phyloP scores from a whole-genome alignment of 2,888 invertebrate genomes.

The Cecidostiba fungosa region DNA sequence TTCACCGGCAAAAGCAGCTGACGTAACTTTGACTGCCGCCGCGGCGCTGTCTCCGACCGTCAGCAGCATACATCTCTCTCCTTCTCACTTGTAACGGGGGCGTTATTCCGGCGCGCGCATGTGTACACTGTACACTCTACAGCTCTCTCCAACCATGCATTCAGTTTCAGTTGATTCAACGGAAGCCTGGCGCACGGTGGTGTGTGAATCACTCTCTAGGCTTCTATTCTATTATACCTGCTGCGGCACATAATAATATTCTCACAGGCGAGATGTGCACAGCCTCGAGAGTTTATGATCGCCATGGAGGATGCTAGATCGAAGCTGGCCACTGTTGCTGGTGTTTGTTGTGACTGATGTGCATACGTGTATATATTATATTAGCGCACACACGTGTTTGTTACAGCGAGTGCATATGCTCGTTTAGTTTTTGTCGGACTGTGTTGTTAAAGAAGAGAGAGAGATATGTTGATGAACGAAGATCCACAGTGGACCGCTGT shows the following conservation, averaged over 20 bases:
- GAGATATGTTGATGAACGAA: conserved; percentile 73
- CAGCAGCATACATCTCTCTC: background rate
- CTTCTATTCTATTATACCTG: background rate
- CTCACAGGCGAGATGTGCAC: background rate
- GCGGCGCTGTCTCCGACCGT: background rate
- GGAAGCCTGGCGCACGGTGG: background rate
- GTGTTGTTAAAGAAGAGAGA: conserved; percentile 1
- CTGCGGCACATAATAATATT: too few species aligned
- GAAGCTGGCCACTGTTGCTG: background rate
- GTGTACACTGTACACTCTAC: background rate
- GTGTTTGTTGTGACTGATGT: conserved; percentile 2
- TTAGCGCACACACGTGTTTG: background rate
- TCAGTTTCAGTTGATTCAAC: conserved; percentile 11
- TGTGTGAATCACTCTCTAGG: background rate
- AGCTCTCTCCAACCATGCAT: background rate
- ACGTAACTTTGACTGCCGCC: background rate
- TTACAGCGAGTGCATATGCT: background rate
- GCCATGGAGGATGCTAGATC: background rate
- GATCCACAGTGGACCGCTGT: conserved; percentile 70
- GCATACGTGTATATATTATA: background rate
- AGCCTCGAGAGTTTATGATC: background rate
- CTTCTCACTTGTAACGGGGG: background rate
- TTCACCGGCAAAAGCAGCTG: background rate
- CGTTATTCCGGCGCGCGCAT: background rate
- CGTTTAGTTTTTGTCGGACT: background rate